Evolutionary conservation across 1,140 invertebrate species (phyloP).

Genomic region (Neuroterus valhalla): DNA sequence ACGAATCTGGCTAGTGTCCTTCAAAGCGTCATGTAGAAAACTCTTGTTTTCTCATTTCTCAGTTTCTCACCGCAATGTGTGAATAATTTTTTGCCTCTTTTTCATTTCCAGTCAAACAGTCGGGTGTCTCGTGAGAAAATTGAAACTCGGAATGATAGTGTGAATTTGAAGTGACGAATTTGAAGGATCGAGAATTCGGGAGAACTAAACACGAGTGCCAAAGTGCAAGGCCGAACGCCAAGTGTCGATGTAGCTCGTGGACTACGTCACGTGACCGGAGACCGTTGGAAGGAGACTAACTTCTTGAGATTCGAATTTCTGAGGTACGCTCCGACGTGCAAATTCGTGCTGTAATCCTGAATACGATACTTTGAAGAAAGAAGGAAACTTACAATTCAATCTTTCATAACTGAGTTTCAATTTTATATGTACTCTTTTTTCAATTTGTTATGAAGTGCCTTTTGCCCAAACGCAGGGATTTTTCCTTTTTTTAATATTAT

Average conservation of each 20-base stretch:
- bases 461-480: too few relatives aligned
- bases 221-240: constrained; percentile 5
- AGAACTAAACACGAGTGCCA: neutral
- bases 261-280: neutral
- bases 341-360: too few relatives aligned
- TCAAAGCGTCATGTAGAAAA: neutral
- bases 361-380: too few relatives aligned
- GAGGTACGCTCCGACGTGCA: neutral
- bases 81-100: neutral
- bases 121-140: neutral
- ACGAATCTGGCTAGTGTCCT: neutral
- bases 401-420: too few relatives aligned
- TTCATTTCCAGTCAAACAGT: constrained; percentile 1
- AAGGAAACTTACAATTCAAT: too few relatives aligned
- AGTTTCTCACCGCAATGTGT: neutral
- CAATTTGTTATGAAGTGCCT: too few relatives aligned
- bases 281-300: neutral
- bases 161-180: neutral
- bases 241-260: neutral
- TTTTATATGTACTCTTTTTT: too few relatives aligned
- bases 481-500: too few relatives aligned
- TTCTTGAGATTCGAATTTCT: neutral
- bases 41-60: neutral
- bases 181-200: neutral
- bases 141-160: neutral